A percentile compares a stretch with the other conserved stretches of the same genome.
phyloP scores from a whole-genome alignment of 2,888 invertebrate genomes.

The Tortrix viridana region DNA sequence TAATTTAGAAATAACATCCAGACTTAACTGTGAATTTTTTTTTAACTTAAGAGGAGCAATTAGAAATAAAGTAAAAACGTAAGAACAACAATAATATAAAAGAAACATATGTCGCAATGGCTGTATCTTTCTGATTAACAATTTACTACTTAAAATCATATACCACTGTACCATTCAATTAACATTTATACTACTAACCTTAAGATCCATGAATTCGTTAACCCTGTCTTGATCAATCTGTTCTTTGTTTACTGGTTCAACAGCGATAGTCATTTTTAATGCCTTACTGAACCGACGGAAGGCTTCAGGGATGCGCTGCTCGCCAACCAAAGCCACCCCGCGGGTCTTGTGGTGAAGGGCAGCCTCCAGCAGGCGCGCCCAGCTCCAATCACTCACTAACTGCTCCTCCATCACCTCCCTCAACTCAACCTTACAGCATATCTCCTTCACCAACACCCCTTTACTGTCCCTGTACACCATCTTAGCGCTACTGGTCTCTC shows the following conservation, averaged over 20 bases:
- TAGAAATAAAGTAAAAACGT: too few relatives aligned
- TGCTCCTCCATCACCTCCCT: conserved; percentile 72
- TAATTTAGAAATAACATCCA: neutral
- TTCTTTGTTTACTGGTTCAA: conserved; percentile 85
- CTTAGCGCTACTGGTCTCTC: conserved; percentile 70
- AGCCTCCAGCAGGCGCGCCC: conserved; percentile 77
- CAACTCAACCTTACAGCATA: conserved; percentile 73
- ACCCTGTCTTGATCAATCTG: conserved; percentile 75
- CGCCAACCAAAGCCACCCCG: conserved; percentile 87
- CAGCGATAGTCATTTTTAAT: conserved; percentile 87
- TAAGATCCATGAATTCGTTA: conserved; percentile 82
- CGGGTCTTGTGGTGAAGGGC: conserved; percentile 81
- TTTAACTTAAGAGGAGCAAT: too few relatives aligned
- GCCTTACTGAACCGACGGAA: conserved; percentile 89
- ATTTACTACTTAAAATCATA: too few relatives aligned
- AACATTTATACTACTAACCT: too few relatives aligned
- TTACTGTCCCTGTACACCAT: conserved; percentile 63
- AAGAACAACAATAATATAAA: too few relatives aligned
- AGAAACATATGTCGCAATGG: neutral
- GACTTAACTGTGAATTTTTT: neutral
- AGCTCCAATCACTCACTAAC: conserved; percentile 83
- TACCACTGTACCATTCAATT: too few relatives aligned
- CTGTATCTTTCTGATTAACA: too few relatives aligned
- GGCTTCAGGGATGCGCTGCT: conserved; percentile 86
- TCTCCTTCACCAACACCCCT: conserved; percentile 57